These are phyloP conservation scores for Augochlora pura DNA, from an alignment of 1,140 invertebrate species.

Conservation along the genomic window DNA sequence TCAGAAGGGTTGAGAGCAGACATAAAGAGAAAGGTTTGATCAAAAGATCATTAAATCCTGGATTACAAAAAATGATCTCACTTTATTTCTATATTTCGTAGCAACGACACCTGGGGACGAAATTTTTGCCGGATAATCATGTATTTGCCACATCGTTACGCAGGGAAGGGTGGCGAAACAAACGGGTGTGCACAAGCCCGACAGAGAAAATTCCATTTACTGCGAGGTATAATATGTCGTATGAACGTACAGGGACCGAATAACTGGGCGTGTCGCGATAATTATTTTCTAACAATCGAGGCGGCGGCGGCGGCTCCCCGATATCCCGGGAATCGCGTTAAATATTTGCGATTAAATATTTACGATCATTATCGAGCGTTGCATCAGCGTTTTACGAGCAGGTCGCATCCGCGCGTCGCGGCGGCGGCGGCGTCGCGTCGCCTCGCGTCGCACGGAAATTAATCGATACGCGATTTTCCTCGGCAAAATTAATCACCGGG, in stretches of 20 bases:
- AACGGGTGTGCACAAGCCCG: background rate
- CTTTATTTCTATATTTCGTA: no score
- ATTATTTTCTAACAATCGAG: slow-evolving; percentile 15
- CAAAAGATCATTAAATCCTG: no score
- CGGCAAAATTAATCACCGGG: slow-evolving; percentile 28
- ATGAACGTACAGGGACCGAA: background rate
- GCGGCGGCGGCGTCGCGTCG: background rate
- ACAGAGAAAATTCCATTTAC: background rate
- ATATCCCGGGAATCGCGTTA: slow-evolving; percentile 10
- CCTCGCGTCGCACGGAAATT: slow-evolving; percentile 18
- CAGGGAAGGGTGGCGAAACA: no score
- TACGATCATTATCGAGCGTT: slow-evolving; percentile 35
- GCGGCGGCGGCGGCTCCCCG: background rate
- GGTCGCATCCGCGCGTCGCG: background rate
- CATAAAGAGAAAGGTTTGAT: no score
- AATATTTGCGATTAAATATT: slow-evolving; percentile 28
- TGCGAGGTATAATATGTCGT: background rate
- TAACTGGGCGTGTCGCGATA: background rate
- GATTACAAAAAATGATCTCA: no score
- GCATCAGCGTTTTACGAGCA: slow-evolving; percentile 22
- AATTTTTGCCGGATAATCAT: no score
- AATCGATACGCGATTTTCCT: slow-evolving; percentile 14
- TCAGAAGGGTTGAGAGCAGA: no score
- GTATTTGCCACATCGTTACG: no score
- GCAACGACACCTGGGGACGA: no score